Conservation (phyloP, 2,113 vertebrate species). For the Chaetura pelagica region DNA sequence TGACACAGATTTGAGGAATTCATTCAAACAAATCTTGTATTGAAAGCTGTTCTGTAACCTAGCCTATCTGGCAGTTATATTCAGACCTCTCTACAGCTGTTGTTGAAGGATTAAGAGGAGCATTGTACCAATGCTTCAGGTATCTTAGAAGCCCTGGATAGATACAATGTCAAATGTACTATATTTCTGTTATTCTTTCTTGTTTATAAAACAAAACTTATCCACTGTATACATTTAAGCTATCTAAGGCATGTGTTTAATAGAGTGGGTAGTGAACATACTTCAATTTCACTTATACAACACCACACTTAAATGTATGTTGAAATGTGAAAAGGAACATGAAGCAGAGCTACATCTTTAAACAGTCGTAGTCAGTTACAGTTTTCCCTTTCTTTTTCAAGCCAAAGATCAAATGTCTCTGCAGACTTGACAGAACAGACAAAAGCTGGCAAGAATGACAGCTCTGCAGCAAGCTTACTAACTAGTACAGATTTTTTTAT, state of each 20-base stretch:
- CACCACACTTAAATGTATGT: background rate
- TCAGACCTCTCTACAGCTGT: background rate
- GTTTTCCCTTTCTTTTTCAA: background rate
- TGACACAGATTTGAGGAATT: background rate
- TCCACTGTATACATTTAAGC: background rate
- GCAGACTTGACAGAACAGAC: background rate
- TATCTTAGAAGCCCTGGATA: background rate
- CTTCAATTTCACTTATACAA: background rate
- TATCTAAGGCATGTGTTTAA: background rate
- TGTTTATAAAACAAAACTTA: background rate
- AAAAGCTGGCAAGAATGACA: background rate
- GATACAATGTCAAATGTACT: background rate
- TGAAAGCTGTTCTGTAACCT: background rate
- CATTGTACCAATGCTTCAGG: background rate
- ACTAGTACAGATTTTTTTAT: background rate
- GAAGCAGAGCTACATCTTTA: background rate
- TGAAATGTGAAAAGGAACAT: background rate
- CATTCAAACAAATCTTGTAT: background rate
- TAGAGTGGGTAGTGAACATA: background rate
- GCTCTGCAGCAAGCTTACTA: background rate
- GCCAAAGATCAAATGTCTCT: background rate
- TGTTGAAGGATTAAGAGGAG: background rate
- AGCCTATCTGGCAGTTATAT: background rate
- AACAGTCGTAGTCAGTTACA: background rate
- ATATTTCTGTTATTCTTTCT: background rate